Base-by-base conservation (phyloP, 2,888 invertebrate genomes). In the Athetis lepigone region DNA sequence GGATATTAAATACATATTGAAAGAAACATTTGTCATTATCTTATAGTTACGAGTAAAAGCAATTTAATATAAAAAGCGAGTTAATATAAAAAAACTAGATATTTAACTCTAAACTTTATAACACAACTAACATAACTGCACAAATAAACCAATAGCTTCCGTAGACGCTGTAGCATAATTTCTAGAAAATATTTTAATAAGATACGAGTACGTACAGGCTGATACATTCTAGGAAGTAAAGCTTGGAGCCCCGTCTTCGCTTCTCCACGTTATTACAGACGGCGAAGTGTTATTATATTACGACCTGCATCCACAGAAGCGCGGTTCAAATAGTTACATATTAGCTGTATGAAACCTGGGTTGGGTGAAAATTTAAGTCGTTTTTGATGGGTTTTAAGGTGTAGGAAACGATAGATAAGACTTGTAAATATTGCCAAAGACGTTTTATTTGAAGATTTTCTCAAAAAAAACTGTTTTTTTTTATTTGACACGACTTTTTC, bases 151-250 rank as follows among this genome's bases (percentile, higher is more conserved):
- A n/a, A 2, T 18, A 33, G 11, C 18, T 16, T n/a, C 0, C 25
- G 13, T 16, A 11, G 19, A 19, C 13, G 7, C 21, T 23, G 33
- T 21, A 36, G 21, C 25, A 43, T 42, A 56, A n/a, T 47, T 56
- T 27, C 27, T 40, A 8, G 33, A 23, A 71, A 57, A 72, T 57
- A 72, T 65, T 72, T 49, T 45, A 71, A 45, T 72, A 65, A 43
- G 27, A 37, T 51, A 29, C 21, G 23, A 70, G 43, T 33, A 27
- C 1, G n/a, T n/a, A n/a, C 11, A 11, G 7, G 9, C 43, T 45
- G 63, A 50, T 62, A 42, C 47, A n/a, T 43, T 36, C 9, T 60
- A 46, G 43, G 43, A 70, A 71, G 54, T 70, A 49, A 56, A 63
- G 33, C 25, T 7, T 3, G 47, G 13, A 54, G 29, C 55, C 29